Conservation (phyloP, 2,797 vertebrate genomes). For the Margarornis squamiger region DNA sequence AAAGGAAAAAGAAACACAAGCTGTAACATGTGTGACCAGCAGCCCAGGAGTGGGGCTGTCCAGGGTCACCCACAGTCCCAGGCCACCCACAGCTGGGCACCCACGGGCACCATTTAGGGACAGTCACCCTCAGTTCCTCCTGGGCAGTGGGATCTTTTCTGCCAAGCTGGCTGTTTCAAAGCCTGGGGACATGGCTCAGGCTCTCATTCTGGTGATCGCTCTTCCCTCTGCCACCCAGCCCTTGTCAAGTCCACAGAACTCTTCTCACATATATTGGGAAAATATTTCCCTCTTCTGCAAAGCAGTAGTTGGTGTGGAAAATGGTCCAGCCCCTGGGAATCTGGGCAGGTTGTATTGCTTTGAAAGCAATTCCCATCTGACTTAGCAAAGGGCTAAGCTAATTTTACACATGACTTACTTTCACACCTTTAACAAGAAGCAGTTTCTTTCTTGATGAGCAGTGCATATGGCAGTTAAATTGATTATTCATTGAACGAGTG, state of each 20-base stretch:
- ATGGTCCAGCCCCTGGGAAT: background rate
- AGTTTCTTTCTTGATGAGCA: background rate
- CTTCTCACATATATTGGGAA: background rate
- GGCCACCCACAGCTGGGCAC: accelerated
- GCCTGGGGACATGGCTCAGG: accelerated
- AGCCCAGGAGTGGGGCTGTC: background rate
- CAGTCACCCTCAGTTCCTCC: background rate
- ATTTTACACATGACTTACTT: slow-evolving; percentile 21
- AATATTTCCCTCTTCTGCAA: background rate
- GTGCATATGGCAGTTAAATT: slow-evolving; percentile 10
- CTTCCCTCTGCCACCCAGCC: background rate
- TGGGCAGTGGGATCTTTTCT: accelerated
- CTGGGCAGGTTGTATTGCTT: background rate
- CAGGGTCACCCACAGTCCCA: background rate
- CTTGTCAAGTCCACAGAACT: background rate
- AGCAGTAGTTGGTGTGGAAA: background rate
- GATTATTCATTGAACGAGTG: background rate
- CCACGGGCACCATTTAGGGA: accelerated
- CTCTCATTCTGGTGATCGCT: accelerated
- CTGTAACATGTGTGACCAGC: accelerated
- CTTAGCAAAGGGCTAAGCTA: slow-evolving; percentile 15
- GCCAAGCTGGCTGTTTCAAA: background rate
- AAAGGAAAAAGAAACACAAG: background rate
- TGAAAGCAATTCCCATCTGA: slow-evolving; percentile 10
- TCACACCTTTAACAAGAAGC: slow-evolving; percentile 45